These are phyloP conservation scores for Phorcus lineatus DNA, from an alignment of 2,888 invertebrate species.

Conservation along the genomic window DNA sequence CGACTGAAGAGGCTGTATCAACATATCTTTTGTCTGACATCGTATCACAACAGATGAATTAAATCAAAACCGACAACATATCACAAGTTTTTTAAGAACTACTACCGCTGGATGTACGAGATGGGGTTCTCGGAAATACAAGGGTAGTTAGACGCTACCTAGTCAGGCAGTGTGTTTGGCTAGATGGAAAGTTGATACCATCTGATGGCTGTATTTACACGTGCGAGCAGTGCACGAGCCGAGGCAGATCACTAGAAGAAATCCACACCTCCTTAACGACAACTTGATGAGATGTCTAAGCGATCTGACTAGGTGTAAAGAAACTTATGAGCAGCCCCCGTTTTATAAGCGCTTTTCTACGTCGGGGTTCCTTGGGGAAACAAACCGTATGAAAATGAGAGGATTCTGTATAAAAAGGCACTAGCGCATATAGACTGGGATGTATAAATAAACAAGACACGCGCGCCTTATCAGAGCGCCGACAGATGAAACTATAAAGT, in stretches of 20 bases:
- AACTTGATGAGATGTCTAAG: constrained; percentile 11
- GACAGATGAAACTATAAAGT: constrained; percentile 18
- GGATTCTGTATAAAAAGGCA: not conserved
- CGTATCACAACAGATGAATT: constrained; percentile 1
- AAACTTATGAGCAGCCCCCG: not conserved
- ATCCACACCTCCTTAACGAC: constrained; percentile 13
- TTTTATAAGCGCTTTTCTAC: constrained; percentile 3
- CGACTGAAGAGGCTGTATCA: not conserved
- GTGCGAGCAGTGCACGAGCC: not conserved
- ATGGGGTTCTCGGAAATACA: not conserved
- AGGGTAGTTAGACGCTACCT: not conserved
- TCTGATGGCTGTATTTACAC: not conserved
- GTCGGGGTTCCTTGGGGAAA: constrained; percentile 3
- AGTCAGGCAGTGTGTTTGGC: not conserved
- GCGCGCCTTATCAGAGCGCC: not conserved
- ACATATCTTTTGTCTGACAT: not conserved
- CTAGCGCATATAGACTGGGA: not conserved
- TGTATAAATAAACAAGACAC: constrained; percentile 4
- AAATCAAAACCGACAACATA: not conserved
- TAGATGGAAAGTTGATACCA: not conserved
- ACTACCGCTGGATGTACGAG: not conserved
- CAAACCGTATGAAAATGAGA: not conserved
- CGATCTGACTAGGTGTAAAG: constrained; percentile 19
- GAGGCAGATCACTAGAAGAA: not conserved
- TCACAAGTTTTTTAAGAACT: not conserved